Evolutionary conservation across 2,113 vertebrate genomes (phyloP).

Genomic region (Polypterus senegalus): DNA sequence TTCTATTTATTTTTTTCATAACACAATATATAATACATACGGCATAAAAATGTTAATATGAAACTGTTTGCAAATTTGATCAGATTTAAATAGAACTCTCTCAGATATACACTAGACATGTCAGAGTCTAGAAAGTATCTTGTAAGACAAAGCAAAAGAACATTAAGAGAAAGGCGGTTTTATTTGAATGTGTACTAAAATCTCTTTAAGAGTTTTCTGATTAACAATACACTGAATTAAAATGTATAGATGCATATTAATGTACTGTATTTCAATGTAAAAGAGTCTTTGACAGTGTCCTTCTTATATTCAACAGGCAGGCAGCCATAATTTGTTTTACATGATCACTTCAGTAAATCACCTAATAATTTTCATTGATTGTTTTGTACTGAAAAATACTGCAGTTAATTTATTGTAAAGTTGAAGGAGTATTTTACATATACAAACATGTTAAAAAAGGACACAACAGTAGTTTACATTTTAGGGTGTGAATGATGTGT

Average conservation of each 20-base stretch:
- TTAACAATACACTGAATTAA: conserved; percentile 28
- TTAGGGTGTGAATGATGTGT: conserved; percentile 38
- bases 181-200: conserved; percentile 26
- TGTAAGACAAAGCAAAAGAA: conserved; percentile 24
- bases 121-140: conserved; percentile 27
- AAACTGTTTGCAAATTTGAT: too few species aligned
- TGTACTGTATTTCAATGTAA: conserved; percentile 26
- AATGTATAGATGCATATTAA: conserved; percentile 31
- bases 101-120: conserved; percentile 7
- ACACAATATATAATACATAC: too few species aligned
- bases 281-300: conserved; percentile 14
- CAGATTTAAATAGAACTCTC: too few species aligned
- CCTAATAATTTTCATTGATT: too few species aligned
- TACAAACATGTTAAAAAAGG: conserved; percentile 34
- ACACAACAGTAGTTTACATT: conserved; percentile 55
- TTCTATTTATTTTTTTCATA: conserved; percentile 4
- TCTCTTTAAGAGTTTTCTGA: conserved; percentile 27
- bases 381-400: not conserved
- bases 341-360: too few species aligned
- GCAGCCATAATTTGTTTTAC: too few species aligned
- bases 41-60: too few species aligned
- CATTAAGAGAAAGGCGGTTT: conserved; percentile 14
- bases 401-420: not conserved
- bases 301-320: too few species aligned
- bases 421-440: conserved; percentile 19